phyloP scores from a whole-genome alignment of 2,888 invertebrate genomes.

The Tenthredo livida region DNA sequence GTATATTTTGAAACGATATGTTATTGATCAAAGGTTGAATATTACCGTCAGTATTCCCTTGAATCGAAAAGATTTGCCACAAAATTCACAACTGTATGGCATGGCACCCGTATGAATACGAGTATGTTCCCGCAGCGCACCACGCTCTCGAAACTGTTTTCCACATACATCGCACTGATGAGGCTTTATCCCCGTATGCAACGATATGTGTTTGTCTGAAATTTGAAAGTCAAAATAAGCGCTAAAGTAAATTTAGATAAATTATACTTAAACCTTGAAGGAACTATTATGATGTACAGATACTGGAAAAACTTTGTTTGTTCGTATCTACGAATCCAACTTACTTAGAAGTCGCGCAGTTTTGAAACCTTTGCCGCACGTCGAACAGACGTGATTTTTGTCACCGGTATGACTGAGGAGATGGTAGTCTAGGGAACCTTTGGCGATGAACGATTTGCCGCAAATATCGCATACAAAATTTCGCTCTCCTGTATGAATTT shows the following conservation, averaged over 20 bases:
- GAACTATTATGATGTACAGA: background rate
- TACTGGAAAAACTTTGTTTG: background rate
- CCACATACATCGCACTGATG: conserved; percentile 81
- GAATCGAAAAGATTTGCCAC: conserved; percentile 85
- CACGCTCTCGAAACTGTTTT: conserved; percentile 81
- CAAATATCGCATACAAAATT: conserved; percentile 72
- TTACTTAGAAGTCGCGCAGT: conserved; percentile 55
- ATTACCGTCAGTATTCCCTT: conserved; percentile 83
- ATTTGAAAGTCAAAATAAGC: background rate
- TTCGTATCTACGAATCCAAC: background rate
- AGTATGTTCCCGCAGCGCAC: conserved; percentile 84
- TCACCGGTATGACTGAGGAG: conserved; percentile 65
- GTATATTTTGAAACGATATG: background rate
- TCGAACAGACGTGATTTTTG: conserved; percentile 65
- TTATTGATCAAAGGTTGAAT: background rate
- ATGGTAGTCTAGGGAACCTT: conserved; percentile 68
- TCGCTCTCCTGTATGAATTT: conserved; percentile 71
- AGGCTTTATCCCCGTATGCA: conserved; percentile 76
- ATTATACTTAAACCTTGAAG: background rate
- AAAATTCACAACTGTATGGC: conserved; percentile 86
- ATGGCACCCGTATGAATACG: conserved; percentile 86
- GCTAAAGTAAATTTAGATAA: background rate
- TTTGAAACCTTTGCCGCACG: conserved; percentile 64
- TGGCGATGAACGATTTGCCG: conserved; percentile 71
- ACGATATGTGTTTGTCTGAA: conserved; percentile 48